These are phyloP conservation scores for Pangasius krempfi DNA, from an alignment of 2,797 vertebrate genomes.

Conservation along the genomic window DNA sequence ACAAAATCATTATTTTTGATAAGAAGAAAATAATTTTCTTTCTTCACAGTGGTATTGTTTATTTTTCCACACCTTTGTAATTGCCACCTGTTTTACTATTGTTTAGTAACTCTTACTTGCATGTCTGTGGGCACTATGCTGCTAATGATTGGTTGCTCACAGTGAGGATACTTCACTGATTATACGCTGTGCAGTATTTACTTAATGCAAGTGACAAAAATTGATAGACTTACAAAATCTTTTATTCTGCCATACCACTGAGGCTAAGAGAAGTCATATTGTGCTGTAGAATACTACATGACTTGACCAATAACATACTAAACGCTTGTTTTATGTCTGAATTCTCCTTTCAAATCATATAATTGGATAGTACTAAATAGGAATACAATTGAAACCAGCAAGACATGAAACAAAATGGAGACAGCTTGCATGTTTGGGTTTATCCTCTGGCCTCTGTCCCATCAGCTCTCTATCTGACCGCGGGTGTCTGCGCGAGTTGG, in stretches of 20 bases:
- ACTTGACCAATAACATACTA: background rate
- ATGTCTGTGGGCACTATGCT: background rate
- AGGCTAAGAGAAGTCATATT: background rate
- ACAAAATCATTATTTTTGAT: background rate
- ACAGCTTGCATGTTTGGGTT: background rate
- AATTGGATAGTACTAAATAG: background rate
- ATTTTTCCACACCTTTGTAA: too few species aligned
- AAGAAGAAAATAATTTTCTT: background rate
- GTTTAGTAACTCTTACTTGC: background rate
- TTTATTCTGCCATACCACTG: background rate
- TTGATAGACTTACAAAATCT: background rate
- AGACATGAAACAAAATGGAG: background rate
- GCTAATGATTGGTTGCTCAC: background rate
- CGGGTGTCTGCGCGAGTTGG: constrained; percentile 81
- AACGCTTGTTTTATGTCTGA: background rate
- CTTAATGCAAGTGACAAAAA: too few species aligned
- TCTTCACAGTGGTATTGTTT: background rate
- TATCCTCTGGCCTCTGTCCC: background rate
- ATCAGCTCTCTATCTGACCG: constrained; percentile 89
- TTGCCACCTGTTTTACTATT: background rate
- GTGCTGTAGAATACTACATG: background rate
- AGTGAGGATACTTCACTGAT: background rate
- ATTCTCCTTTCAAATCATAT: background rate
- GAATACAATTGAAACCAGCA: background rate
- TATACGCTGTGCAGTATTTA: background rate